A percentile compares a stretch with the other conserved stretches of the same genome.
Evolutionary conservation across 2,888 invertebrate species (phyloP).

Genomic region (Harpalus rufipes): DNA sequence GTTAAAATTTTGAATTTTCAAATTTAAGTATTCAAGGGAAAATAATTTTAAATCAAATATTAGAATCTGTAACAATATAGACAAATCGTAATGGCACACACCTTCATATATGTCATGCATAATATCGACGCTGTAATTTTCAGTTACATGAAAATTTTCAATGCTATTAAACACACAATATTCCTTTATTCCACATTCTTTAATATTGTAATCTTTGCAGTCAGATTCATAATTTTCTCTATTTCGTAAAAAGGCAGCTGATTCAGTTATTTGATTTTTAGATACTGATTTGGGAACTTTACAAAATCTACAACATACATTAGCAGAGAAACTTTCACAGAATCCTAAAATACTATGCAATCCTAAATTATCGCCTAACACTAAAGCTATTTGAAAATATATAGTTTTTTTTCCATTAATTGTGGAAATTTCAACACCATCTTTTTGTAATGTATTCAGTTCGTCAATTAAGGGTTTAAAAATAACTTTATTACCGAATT

Average conservation of each 20-base stretch:
- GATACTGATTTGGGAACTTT: not conserved
- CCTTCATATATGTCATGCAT: not conserved
- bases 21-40: not conserved
- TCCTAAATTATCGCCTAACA: not conserved
- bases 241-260: not conserved
- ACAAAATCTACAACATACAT: not conserved
- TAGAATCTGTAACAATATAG: constrained; percentile 3
- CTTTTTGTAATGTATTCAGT: not conserved
- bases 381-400: not conserved
- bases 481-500: not conserved
- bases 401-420: not conserved
- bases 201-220: not conserved
- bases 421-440: not conserved
- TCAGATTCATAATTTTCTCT: not conserved
- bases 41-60: not conserved
- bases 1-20: not conserved
- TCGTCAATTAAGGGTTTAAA: not conserved
- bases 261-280: not conserved
- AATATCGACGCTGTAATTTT: not conserved
- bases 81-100: not conserved
- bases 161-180: not conserved
- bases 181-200: not conserved
- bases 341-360: not conserved
- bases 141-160: not conserved
- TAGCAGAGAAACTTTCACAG: not conserved